A percentile compares a stretch with the other conserved stretches of the same genome.
phyloP scores from a whole-genome alignment of 2,888 invertebrate genomes.

The Noctua pronuba region DNA sequence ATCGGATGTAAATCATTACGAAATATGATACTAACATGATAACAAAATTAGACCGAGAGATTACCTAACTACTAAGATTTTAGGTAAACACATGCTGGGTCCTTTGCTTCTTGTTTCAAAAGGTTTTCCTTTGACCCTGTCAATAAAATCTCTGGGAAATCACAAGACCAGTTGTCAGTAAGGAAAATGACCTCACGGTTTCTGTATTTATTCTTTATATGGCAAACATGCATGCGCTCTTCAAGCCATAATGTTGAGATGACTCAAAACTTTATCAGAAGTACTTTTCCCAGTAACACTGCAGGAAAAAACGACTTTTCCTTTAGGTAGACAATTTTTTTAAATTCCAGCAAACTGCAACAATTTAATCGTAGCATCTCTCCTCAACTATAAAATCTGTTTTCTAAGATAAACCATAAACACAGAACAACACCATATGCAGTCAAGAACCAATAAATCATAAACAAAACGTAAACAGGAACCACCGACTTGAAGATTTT shows the following conservation, averaged over 20 bases:
- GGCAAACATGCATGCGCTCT: conserved; percentile 14
- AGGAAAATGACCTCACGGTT: conserved; percentile 24
- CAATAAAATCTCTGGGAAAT: conserved; percentile 29
- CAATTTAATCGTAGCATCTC: neutral
- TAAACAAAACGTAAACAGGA: conserved; percentile 65
- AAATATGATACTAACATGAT: conserved; percentile 18
- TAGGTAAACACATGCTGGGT: neutral
- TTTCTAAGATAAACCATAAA: conserved; percentile 6
- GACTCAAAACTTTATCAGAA: conserved; percentile 20
- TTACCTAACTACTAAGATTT: neutral
- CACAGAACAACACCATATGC: conserved; percentile 13
- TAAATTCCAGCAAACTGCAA: neutral
- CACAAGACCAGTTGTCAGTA: neutral
- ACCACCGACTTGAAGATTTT: conserved; percentile 12
- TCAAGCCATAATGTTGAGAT: conserved; percentile 14
- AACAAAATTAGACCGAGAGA: neutral
- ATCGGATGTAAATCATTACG: conserved; percentile 33
- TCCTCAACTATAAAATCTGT: neutral
- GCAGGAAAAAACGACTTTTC: neutral
- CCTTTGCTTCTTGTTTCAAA: neutral
- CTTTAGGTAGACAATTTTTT: neutral
- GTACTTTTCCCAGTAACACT: neutral
- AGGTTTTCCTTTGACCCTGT: neutral
- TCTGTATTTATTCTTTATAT: conserved; percentile 21
- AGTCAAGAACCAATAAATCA: conserved; percentile 69